A percentile compares a stretch with the other conserved stretches of the same genome.
phyloP scores from a whole-genome alignment of 2,113 vertebrate species.

The Campylorhamphus procurvoides region DNA sequence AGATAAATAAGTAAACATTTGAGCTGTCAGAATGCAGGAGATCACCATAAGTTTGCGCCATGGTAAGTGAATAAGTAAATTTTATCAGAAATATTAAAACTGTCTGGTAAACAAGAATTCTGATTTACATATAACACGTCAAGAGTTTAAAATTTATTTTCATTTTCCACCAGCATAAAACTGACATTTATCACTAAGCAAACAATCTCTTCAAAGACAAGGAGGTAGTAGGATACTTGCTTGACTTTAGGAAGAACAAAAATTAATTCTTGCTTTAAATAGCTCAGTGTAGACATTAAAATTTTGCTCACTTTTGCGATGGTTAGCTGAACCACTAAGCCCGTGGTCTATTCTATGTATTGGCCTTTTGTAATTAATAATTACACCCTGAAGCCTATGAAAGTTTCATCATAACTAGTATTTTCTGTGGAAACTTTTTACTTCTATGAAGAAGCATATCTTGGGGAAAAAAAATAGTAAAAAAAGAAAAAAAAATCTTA shows the following conservation, averaged over 20 bases:
- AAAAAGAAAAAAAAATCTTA: not conserved
- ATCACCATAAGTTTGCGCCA: rapidly evolving
- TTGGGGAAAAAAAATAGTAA: not conserved
- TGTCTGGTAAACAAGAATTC: not conserved
- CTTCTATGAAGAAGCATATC: not conserved
- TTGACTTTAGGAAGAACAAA: not conserved
- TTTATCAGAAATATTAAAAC: not conserved
- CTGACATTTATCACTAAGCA: not conserved
- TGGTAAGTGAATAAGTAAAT: not conserved
- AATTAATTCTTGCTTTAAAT: not conserved
- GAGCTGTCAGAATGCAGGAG: not conserved
- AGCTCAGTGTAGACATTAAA: not conserved
- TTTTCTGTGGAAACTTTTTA: not conserved
- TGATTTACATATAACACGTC: not conserved
- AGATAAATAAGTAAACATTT: not conserved
- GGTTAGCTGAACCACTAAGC: not conserved
- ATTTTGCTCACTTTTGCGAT: not conserved
- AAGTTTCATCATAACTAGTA: not conserved
- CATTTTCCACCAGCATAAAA: not conserved
- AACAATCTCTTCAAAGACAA: not conserved
- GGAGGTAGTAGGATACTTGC: not conserved
- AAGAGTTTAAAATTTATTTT: not conserved
- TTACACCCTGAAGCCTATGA: not conserved
- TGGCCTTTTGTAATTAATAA: not conserved
- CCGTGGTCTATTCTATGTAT: not conserved